These are phyloP conservation scores for Corvus hawaiiensis DNA, from an alignment of 2,113 vertebrate genomes.

Conservation along the genomic window DNA sequence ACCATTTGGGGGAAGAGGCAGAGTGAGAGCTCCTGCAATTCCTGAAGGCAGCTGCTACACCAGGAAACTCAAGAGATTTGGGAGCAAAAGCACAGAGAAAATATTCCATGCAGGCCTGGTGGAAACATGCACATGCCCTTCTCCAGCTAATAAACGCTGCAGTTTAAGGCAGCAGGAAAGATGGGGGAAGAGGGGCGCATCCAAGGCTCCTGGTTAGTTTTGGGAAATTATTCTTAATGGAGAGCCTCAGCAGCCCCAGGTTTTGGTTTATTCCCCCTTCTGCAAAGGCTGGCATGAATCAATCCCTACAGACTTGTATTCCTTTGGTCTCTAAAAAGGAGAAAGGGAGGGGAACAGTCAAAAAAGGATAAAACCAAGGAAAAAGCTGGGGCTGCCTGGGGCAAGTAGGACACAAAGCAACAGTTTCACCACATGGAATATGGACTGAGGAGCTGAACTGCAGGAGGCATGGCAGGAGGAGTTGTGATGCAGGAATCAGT, in stretches of 20 bases:
- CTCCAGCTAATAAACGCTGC: background rate
- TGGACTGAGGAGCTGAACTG: fast-evolving
- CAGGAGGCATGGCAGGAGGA: background rate
- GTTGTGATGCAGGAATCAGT: background rate
- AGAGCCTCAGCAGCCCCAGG: background rate
- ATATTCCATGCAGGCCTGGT: background rate
- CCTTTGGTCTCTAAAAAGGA: background rate
- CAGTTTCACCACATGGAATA: background rate
- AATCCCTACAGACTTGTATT: background rate
- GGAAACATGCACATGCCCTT: background rate
- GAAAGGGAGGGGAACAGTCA: background rate
- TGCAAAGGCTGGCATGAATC: background rate
- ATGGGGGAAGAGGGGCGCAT: background rate
- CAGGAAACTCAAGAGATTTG: background rate
- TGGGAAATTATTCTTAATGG: background rate
- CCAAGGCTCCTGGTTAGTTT: background rate
- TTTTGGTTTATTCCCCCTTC: background rate
- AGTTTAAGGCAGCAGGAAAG: background rate
- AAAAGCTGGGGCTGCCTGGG: background rate
- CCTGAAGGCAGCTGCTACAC: background rate
- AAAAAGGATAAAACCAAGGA: background rate
- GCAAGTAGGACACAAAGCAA: background rate
- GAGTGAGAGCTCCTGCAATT: background rate
- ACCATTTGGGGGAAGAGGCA: background rate
- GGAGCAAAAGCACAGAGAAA: background rate